A percentile compares a stretch with the other conserved stretches of the same genome.
Evolutionary conservation across 2,113 vertebrate species (phyloP).

Genomic region (Stictonetta naevosa): DNA sequence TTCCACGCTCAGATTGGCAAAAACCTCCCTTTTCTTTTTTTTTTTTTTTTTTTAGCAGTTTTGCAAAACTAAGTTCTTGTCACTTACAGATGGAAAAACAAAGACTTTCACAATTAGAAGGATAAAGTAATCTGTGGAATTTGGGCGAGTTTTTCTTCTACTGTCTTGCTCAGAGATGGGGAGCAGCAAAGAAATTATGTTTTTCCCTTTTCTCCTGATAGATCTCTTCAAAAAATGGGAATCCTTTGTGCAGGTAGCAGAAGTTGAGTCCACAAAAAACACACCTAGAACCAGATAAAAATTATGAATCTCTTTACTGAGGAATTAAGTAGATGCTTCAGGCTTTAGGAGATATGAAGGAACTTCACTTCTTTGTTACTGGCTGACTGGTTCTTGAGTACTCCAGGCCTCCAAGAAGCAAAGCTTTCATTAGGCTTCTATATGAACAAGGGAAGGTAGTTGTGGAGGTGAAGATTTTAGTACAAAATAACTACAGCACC

Average conservation of each 20-base stretch:
- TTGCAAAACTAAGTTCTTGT: constrained; percentile 43
- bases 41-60: constrained; percentile 4
- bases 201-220: neutral
- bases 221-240: neutral
- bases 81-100: constrained; percentile 61
- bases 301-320: neutral
- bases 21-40: neutral
- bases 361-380: neutral
- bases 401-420: neutral
- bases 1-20: constrained; percentile 21
- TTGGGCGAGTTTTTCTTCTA: neutral
- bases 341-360: neutral
- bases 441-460: neutral
- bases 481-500: neutral
- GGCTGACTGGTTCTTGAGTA: neutral
- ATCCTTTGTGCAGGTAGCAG: neutral
- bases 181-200: neutral
- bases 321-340: neutral
- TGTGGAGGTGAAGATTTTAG: neutral
- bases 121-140: neutral
- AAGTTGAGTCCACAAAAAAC: neutral
- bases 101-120: constrained; percentile 16
- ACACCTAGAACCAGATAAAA: neutral
- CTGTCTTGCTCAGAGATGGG: neutral
- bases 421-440: neutral